Evolutionary conservation across 1,140 invertebrate species (phyloP).

Genomic region (Lysiphlebus fabarum): DNA sequence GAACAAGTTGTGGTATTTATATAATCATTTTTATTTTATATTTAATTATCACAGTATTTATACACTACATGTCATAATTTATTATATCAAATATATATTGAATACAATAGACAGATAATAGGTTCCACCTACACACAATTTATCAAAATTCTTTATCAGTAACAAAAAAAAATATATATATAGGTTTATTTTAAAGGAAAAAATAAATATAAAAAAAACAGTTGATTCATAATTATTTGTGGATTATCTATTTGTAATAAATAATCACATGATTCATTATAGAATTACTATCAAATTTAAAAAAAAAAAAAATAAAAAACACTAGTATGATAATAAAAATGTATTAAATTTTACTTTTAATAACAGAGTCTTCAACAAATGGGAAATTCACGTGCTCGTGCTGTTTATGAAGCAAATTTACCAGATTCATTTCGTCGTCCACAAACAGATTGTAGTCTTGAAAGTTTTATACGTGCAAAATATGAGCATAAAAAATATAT

Average conservation of each 20-base stretch:
- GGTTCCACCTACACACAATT: not conserved
- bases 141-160: too few relatives aligned
- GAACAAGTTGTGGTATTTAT: conserved; percentile 84
- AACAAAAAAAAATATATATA: too few relatives aligned
- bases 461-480: conserved; percentile 94
- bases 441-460: conserved; percentile 89
- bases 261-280: not conserved
- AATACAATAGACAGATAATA: not conserved
- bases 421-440: conserved; percentile 92
- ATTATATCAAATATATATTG: conserved; percentile 3
- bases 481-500: conserved; percentile 99
- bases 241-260: conserved; percentile 12
- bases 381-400: conserved; percentile 94
- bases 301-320: not conserved
- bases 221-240: not conserved
- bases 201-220: too few relatives aligned
- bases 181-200: too few relatives aligned
- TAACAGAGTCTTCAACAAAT: conserved; percentile 88
- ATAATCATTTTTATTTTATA: conserved; percentile 9
- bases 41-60: not conserved
- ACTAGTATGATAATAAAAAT: too few relatives aligned
- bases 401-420: conserved; percentile 95
- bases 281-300: not conserved
- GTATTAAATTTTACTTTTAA: not conserved
- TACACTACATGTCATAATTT: conserved; percentile 8